Percentiles rank a stretch among this genome's conserved stretches.
Evolutionary conservation across 2,113 vertebrate genomes (phyloP).

Genomic region (Ginglymostoma cirratum): DNA sequence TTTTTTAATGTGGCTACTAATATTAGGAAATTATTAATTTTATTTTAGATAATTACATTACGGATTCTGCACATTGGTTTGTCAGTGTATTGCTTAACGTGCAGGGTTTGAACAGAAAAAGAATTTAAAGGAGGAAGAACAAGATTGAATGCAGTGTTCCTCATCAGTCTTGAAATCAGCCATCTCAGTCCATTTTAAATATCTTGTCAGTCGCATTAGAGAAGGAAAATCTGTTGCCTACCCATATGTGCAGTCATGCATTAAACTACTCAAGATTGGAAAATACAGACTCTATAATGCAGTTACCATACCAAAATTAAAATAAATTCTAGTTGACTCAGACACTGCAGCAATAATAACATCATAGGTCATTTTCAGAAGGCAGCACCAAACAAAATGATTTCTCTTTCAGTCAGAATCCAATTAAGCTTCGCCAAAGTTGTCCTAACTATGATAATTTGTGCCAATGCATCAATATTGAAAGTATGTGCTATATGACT

Average conservation of each 20-base stretch:
- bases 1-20: not conserved
- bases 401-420: not conserved
- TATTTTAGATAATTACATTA: not conserved
- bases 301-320: conserved; percentile 18
- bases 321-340: not conserved
- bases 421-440: not conserved
- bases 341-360: not conserved
- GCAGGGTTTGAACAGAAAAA: not conserved
- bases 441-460: not conserved
- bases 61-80: conserved; percentile 9
- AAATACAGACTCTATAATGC: not conserved
- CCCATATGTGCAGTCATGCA: not conserved
- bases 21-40: not conserved
- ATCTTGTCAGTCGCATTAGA: not conserved
- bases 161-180: not conserved
- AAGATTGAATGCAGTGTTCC: not conserved
- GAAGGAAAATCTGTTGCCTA: not conserved
- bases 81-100: not conserved
- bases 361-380: not conserved
- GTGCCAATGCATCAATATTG: not conserved
- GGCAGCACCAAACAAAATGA: not conserved
- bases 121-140: not conserved
- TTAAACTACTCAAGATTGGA: not conserved
- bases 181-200: not conserved
- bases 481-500: not conserved